Conservation (phyloP, 2,113 vertebrate species). For the Cheirogaleus medius region DNA sequence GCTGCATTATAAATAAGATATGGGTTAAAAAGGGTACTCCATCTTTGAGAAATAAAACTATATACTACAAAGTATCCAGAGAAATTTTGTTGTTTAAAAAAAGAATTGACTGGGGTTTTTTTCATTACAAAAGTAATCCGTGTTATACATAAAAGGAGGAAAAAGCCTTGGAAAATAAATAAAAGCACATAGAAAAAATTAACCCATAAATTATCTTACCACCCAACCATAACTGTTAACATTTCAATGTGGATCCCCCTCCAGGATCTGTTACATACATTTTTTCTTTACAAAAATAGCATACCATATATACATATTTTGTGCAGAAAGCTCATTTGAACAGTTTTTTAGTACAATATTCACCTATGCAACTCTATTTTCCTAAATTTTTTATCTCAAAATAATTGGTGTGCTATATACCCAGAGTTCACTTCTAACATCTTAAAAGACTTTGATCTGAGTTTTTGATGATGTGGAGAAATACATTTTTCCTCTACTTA, state of each 20-base stretch:
- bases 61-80: neutral
- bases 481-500: constrained; percentile 5
- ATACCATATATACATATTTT: neutral
- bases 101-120: neutral
- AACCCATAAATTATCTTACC: neutral
- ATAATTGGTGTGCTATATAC: neutral
- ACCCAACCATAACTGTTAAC: neutral
- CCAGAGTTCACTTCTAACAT: neutral
- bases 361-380: neutral
- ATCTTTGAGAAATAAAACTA: neutral
- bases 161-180: neutral
- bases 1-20: neutral
- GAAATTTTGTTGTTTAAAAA: constrained; percentile 14
- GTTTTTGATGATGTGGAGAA: neutral
- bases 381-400: constrained; percentile 41
- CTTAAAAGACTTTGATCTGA: constrained; percentile 39
- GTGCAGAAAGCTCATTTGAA: neutral
- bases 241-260: neutral
- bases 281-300: constrained; percentile 19
- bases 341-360: neutral
- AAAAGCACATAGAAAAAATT: neutral
- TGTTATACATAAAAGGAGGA: neutral
- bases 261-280: neutral
- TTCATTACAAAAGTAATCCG: constrained; percentile 20
- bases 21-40: neutral